Base-by-base conservation (phyloP, 2,888 invertebrate species). In the Hedya salicella region DNA sequence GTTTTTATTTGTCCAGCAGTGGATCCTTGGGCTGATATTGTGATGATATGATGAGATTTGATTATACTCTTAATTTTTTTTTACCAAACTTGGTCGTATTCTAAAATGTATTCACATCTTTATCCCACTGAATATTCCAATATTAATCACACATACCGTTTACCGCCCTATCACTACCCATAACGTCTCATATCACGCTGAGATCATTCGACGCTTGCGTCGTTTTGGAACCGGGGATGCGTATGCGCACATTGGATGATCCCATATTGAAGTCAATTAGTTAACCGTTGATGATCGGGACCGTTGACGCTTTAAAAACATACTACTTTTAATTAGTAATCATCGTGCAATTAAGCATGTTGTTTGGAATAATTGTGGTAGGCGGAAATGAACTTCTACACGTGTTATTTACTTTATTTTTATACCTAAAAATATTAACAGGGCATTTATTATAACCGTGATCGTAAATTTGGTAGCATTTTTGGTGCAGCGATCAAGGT, bases 231-330 rank as follows among this genome's bases (percentile, higher is more conserved):
- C 4, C 1, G 0, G 14, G 1, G 9, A 8, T 42, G 60, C 53
- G 53, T 21, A n/a, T 48, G 21, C 66, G 66, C 60, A 64, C 14
- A 44, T 57, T 25, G 56, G 62, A 66, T 66, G 66, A 66, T 66
- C 66, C 66, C 66, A 61, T 66, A 61, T 61, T 66, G 60, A 61
- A 66, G 66, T 66, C 66, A 66, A 66, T 66, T 66, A 66, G 66
- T 52, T 48, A 56, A 63, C 40, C 30, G 53, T 30, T 59, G 50
- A 57, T 65, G 66, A 66, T 66, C 53, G 60, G 60, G 36, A 42
- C 52, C 53, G 60, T 53, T 52, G 36, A 66, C 39, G 53, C 17
- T 60, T 53, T 44, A 21, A 60, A 52, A 66, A 61, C 48, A 60
- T 60, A 44, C 63, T 64, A 40, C 46, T 48, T 62, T 40, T 39